Conservation (phyloP, 1,140 invertebrate genomes). For the Acromyrmex heyeri region DNA sequence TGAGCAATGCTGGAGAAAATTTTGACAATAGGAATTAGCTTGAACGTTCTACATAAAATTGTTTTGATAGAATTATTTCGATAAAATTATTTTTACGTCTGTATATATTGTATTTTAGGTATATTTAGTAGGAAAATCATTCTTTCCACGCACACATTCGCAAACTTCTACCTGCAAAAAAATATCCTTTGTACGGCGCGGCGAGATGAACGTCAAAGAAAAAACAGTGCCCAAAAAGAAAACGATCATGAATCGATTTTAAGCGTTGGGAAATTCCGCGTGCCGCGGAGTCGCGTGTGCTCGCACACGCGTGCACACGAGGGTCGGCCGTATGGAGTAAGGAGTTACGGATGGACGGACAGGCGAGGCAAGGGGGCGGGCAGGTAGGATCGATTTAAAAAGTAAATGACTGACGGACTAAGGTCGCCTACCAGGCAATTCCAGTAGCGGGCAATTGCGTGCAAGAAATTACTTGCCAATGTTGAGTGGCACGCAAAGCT, state of each 20-base stretch:
- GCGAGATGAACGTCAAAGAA: not conserved
- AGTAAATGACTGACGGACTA: constrained; percentile 83
- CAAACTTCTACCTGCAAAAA: not conserved
- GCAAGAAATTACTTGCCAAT: constrained; percentile 85
- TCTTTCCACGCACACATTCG: not conserved
- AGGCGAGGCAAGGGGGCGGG: constrained; percentile 69
- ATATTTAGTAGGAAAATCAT: too few species aligned
- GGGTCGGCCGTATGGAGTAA: constrained; percentile 46
- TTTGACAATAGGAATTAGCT: too few species aligned
- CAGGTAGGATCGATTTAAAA: constrained; percentile 80
- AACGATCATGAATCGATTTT: constrained; percentile 55
- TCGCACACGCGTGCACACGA: constrained; percentile 57
- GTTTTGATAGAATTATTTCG: too few species aligned
- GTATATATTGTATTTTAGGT: not conserved
- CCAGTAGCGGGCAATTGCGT: constrained; percentile 86
- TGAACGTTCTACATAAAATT: too few species aligned
- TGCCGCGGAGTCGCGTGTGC: constrained; percentile 52
- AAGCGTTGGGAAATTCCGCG: constrained; percentile 69
- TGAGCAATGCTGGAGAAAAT: too few species aligned
- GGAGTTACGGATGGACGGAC: constrained; percentile 57
- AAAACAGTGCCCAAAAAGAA: constrained; percentile 10
- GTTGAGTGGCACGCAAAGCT: constrained; percentile 82
- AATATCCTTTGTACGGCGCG: not conserved
- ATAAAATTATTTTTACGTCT: too few species aligned
- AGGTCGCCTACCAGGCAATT: constrained; percentile 84